Conservation (phyloP, 1,140 invertebrate genomes). For the Mycetomoellerius zeteki region DNA sequence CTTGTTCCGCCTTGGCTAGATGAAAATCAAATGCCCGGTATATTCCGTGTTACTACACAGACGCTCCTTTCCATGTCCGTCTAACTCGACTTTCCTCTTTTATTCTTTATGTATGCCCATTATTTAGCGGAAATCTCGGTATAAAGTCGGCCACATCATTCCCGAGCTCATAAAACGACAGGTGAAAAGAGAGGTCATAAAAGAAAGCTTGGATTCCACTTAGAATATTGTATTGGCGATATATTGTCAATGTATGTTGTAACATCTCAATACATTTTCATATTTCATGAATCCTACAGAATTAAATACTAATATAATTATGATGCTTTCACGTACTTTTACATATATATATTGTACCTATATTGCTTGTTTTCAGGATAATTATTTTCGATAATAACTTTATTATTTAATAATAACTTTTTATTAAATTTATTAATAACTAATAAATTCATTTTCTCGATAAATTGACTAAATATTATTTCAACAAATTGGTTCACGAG, state of each 20-base stretch:
- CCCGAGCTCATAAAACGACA: conserved; percentile 18
- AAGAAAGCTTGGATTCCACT: conserved; percentile 1
- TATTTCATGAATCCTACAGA: neutral
- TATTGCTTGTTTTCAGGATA: neutral
- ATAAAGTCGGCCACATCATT: conserved; percentile 22
- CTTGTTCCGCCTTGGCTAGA: conserved; percentile 43
- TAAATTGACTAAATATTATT: conserved; percentile 29
- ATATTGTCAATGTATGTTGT: neutral
- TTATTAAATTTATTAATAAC: conserved; percentile 29
- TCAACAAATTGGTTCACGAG: neutral
- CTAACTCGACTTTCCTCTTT: conserved; percentile 19
- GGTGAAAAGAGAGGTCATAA: conserved; percentile 34
- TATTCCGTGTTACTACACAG: conserved; percentile 30
- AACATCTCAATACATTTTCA: neutral
- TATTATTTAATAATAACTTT: conserved; percentile 22
- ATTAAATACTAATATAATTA: conserved; percentile 2
- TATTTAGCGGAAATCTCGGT: conserved; percentile 50
- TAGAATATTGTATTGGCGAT: conserved; percentile 10
- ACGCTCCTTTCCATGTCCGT: neutral
- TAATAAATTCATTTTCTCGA: conserved; percentile 26
- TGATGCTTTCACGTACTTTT: neutral
- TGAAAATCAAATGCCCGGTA: conserved; percentile 49
- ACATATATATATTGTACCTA: neutral
- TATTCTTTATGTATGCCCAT: conserved; percentile 47
- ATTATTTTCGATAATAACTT: conserved; percentile 30